These are phyloP conservation scores for Todus mexicanus DNA, from an alignment of 2,797 vertebrate genomes.

Conservation along the genomic window DNA sequence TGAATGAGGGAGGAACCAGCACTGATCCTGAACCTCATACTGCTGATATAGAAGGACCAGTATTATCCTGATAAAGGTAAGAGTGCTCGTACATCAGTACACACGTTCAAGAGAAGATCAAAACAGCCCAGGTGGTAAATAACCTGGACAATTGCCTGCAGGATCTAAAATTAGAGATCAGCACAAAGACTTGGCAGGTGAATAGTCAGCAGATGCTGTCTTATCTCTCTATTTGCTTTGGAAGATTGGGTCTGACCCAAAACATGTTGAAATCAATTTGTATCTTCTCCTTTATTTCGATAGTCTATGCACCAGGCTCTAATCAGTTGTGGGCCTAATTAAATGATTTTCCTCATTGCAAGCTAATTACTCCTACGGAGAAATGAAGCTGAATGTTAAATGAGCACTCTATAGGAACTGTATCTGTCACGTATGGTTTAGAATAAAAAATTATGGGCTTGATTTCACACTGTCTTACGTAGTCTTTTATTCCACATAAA, in stretches of 20 bases:
- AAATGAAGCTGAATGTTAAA: conserved; percentile 39
- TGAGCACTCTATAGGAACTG: not conserved
- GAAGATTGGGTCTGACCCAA: conserved; percentile 38
- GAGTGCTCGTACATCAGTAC: not conserved
- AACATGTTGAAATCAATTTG: conserved; percentile 55
- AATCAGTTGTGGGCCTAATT: conserved; percentile 40
- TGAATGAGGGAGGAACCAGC: not conserved
- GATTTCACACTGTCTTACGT: not conserved
- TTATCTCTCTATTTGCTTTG: conserved; percentile 62
- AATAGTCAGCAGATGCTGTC: conserved; percentile 51
- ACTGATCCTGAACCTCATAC: not conserved
- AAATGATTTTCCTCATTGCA: conserved; percentile 45
- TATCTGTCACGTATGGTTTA: not conserved
- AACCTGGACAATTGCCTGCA: conserved; percentile 29
- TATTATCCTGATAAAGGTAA: not conserved
- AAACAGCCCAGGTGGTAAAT: conserved; percentile 50
- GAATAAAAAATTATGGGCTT: conserved; percentile 12
- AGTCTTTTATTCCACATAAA: not conserved
- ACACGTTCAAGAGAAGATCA: not conserved
- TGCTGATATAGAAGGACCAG: not conserved
- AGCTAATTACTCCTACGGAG: conserved; percentile 32
- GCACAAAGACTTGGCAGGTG: conserved; percentile 49
- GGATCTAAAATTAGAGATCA: conserved; percentile 52
- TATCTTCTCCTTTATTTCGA: conserved; percentile 17
- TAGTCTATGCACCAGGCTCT: not conserved